Evolutionary conservation across 2,113 vertebrate species (phyloP).

Genomic region (Phrynosoma blainvillii): DNA sequence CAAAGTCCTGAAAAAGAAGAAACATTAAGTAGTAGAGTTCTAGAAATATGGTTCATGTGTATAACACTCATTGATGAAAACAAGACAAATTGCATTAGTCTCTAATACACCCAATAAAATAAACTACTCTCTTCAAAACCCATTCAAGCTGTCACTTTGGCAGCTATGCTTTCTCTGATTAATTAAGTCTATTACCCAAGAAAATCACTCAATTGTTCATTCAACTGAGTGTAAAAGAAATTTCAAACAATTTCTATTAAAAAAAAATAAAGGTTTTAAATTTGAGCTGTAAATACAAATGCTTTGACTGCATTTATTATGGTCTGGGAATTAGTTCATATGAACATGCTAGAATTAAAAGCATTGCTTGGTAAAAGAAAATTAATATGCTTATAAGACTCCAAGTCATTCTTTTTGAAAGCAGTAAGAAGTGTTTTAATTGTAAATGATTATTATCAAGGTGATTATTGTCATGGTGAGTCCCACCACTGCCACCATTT

Average conservation of each 20-base stretch:
- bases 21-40: neutral
- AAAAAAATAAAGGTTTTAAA: slow-evolving; percentile 50
- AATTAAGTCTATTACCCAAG: slow-evolving; percentile 53
- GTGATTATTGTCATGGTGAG: neutral
- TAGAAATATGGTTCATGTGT: neutral
- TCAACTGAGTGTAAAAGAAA: slow-evolving; percentile 49
- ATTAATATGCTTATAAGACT: slow-evolving; percentile 5
- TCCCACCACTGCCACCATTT: too few species aligned
- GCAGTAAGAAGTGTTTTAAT: neutral
- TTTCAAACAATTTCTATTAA: slow-evolving; percentile 39
- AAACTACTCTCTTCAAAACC: slow-evolving; percentile 42
- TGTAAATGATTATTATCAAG: slow-evolving; percentile 5
- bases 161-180: slow-evolving; percentile 41
- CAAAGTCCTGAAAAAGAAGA: neutral
- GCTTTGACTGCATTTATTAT: neutral
- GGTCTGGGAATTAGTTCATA: slow-evolving; percentile 16
- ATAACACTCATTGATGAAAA: slow-evolving; percentile 24
- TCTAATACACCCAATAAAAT: slow-evolving; percentile 1
- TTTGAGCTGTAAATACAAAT: slow-evolving; percentile 22
- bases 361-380: slow-evolving; percentile 3
- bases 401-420: slow-evolving; percentile 9
- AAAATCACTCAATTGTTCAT: slow-evolving; percentile 52
- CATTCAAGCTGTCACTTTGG: slow-evolving; percentile 38
- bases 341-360: slow-evolving; percentile 27
- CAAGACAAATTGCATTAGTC: slow-evolving; percentile 15